Evolutionary conservation across 2,113 vertebrate genomes (phyloP), one percentile per base, ranked within the genome.

Genomic region (Poeciliopsis turrubarensis): DNA sequence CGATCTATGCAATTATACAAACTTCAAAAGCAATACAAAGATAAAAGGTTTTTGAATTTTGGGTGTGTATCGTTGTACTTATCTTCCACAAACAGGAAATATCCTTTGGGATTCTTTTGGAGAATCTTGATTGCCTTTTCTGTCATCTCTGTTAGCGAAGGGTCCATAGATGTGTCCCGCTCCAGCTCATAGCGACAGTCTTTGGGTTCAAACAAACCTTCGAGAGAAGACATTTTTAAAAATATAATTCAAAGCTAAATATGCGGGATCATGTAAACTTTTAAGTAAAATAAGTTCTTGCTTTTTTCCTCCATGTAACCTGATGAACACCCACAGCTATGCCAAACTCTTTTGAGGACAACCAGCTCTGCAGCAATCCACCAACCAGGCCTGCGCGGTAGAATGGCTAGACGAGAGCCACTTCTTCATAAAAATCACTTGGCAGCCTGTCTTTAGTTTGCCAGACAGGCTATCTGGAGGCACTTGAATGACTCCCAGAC

Each of bases 11-110:
- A 41, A 6, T 57, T 57, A 22, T n/a, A 10, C 22, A 57, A 57
- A 57, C 6, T 57, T 57, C 51, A 57, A 57, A 57, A 57, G 25
- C 51, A n/a, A 57, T 17, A 57, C 51, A 3, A 57, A 57, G 3
- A n/a, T 25, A 57, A 57, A 57, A 57, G 22, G 22, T 9, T n/a
- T 57, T n/a, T 14, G 26, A 65, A 37, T 11, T 15, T 13, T 22
- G 27, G 10, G 17, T 51, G 39, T 68, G 27, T 30, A 51, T 29
- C n/a, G 71, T 13, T 37, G 84, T 79, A 93, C 91, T 90, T 90
- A 96, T 95, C 95, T 95, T 95, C 94, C 47, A 96, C 95, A 89
- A 96, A 96, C 15, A 95, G 94, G 76, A 89, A 95, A 89, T 88
- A 96, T 75, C 95, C 95, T 0, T 94, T 94, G 2, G 92, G 80